Conservation (phyloP, 1,140 invertebrate species). For the Hermatobates lingyangjiaoensis region DNA sequence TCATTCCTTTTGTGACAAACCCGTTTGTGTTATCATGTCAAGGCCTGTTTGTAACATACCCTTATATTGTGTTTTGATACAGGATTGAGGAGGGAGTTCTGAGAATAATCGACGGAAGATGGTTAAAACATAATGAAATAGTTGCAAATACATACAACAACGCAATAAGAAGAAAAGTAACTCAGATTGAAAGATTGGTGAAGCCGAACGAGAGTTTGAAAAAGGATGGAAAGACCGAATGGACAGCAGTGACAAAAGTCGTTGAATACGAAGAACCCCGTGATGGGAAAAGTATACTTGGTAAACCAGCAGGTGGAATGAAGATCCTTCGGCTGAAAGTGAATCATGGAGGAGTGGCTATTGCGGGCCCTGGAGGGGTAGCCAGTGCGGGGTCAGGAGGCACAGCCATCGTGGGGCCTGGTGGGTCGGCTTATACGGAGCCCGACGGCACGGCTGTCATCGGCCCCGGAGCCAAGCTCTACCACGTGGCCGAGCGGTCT, state of each 20-base stretch:
- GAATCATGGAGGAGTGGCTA: conserved; percentile 45
- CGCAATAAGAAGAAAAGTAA: no score
- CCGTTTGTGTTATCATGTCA: no score
- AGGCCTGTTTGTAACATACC: no score
- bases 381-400: conserved; percentile 50
- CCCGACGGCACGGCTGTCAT: conserved; percentile 45
- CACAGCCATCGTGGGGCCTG: conserved; percentile 50
- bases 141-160: no score
- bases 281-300: conserved; percentile 15
- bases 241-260: conserved; percentile 23
- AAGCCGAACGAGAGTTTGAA: neutral
- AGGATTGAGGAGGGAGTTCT: no score
- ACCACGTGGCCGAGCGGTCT: conserved; percentile 26
- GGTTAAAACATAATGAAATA: no score
- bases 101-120: no score
- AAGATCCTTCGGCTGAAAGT: conserved; percentile 44
- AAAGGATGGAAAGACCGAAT: conserved; percentile 3
- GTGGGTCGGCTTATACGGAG: conserved; percentile 45
- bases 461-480: conserved; percentile 40
- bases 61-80: no score
- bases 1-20: no score
- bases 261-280: conserved; percentile 32
- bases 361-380: conserved; percentile 49
- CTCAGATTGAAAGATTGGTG: no score
- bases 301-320: conserved; percentile 26